Base-by-base conservation (phyloP, 2,888 invertebrate species). In the Plemyria rubiginata region DNA sequence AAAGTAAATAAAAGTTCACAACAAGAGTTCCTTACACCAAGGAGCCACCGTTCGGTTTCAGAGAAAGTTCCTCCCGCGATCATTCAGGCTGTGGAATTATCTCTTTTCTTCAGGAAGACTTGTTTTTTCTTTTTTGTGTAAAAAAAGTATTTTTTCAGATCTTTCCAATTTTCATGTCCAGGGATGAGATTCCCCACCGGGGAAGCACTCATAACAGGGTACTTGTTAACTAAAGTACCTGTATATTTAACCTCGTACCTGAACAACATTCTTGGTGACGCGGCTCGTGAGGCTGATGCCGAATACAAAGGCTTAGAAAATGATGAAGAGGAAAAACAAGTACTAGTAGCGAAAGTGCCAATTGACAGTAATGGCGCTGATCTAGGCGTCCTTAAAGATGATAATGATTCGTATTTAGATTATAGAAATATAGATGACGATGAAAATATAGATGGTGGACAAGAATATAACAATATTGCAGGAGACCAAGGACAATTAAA, bases 211-310 rank as follows among this genome's bases (percentile, higher is more conserved):
- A 55, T 84, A 13, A 55, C 68, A 22, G 84, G 83, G 2, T 71
- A 78, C 55, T 51, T 85, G n/a, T 38, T 77, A 13, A 77, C 76
- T 22, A 72, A 72, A 61, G 29, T 88, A 32, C 85, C 89, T 5
- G 71, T 62, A 57, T 55, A 54, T 29, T 45, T 84, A 48, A 40
- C 45, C 9, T 36, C 65, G 0, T 69, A 76, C 46, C 51, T 64
- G n/a, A 4, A n/a, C 6, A 2, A 4, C 3, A 4, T 56, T 13
- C 51, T 60, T 2, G 4, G 5, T 7, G 48, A 60, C 4, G 63
- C 63, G 1, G 29, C 29, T 12, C 9, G 0, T 0, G 55, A 55
- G 36, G 32, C 53, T 5, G 46, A 58, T 9, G 40, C 40, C 1
- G 62, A 62, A 32, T 54, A 58, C 40, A 11, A 13, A 9, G n/a